Percentiles rank a stretch among this genome's conserved stretches.
Conservation (phyloP, 2,113 vertebrate genomes). For the Nycticebus coucang region DNA sequence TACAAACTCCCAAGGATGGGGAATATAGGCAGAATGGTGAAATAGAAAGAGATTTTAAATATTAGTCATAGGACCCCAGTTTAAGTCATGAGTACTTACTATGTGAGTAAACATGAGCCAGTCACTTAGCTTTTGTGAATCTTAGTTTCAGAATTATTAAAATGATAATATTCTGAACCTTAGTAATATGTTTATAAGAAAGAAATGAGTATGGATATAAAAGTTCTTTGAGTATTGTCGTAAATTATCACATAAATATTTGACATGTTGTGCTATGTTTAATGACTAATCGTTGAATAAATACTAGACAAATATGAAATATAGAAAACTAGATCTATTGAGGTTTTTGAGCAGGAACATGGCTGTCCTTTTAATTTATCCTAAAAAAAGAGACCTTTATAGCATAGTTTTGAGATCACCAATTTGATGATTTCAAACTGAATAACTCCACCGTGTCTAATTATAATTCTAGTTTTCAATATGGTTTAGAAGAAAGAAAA, state of each 20-base stretch:
- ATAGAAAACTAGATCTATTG: constrained; percentile 14
- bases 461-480: constrained; percentile 36
- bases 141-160: constrained; percentile 51
- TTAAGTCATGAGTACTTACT: neutral
- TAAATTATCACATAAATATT: constrained; percentile 25
- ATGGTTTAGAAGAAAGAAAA: constrained; percentile 27
- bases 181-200: neutral
- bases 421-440: constrained; percentile 43
- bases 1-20: neutral
- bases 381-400: neutral
- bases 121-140: neutral
- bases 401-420: constrained; percentile 21
- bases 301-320: constrained; percentile 30
- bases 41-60: neutral
- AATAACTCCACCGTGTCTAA: constrained; percentile 2
- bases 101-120: neutral
- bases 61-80: neutral
- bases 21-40: neutral
- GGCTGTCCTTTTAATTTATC: constrained; percentile 39
- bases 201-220: neutral
- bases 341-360: constrained; percentile 22
- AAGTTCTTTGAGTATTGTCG: neutral
- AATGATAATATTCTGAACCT: neutral
- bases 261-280: neutral
- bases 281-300: constrained; percentile 34